These are phyloP conservation scores for Bombus turneri DNA, from an alignment of 1,140 invertebrate species.

Conservation along the genomic window DNA sequence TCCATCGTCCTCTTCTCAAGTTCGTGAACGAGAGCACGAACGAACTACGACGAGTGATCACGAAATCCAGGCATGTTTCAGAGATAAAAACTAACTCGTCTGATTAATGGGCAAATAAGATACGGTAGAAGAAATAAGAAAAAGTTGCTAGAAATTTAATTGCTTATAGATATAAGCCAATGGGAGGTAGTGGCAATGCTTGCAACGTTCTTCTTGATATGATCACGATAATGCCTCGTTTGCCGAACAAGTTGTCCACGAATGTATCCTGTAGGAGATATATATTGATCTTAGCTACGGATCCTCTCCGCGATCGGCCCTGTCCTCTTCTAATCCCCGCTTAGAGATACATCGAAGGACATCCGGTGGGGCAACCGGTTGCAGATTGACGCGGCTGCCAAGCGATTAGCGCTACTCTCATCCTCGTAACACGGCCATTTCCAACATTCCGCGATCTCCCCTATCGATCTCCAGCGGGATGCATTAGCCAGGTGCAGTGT, in stretches of 20 bases:
- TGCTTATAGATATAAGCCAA: too few relatives aligned
- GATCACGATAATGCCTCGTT: neutral
- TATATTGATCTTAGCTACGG: neutral
- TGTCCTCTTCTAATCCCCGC: neutral
- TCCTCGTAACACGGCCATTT: neutral
- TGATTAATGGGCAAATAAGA: too few relatives aligned
- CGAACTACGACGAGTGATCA: neutral
- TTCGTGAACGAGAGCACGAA: neutral
- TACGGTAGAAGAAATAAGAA: neutral
- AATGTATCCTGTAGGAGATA: neutral
- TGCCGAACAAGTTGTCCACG: neutral
- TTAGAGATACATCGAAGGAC: slow-evolving; percentile 13
- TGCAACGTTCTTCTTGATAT: neutral
- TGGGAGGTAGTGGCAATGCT: too few relatives aligned
- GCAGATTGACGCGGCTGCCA: neutral
- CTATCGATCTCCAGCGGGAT: slow-evolving; percentile 62
- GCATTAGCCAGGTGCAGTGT: slow-evolving; percentile 71
- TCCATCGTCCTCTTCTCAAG: neutral
- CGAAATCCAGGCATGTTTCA: neutral
- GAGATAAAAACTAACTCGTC: neutral
- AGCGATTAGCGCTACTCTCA: slow-evolving; percentile 8
- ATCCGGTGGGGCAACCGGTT: slow-evolving; percentile 11
- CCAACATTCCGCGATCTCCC: slow-evolving; percentile 15
- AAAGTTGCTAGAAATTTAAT: neutral
- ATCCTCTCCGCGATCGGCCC: neutral